Conservation (phyloP, 2,113 vertebrate species). For the Neoarius graeffei region DNA sequence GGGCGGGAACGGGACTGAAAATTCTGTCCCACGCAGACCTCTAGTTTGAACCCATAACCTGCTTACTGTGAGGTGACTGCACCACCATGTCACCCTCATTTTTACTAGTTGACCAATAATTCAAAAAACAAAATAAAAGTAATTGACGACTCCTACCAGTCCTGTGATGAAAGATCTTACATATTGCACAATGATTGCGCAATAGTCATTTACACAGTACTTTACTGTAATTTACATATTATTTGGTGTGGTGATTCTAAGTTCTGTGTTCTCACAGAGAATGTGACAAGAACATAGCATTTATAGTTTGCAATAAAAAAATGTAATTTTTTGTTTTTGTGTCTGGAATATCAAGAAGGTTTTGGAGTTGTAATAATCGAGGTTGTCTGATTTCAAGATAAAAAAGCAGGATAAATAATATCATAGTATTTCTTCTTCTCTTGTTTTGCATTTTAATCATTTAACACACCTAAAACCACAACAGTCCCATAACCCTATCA, state of each 20-base stretch:
- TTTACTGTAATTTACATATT: background rate
- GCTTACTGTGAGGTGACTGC: no score
- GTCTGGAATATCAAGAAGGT: background rate
- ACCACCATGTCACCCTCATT: background rate
- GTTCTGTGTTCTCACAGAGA: background rate
- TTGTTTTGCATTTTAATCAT: background rate
- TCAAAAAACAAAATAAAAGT: background rate
- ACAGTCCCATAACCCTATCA: background rate
- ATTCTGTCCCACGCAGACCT: no score
- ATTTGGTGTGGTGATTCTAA: background rate
- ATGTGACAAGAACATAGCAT: background rate
- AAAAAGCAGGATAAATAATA: background rate
- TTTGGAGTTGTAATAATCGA: background rate
- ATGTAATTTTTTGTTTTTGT: background rate
- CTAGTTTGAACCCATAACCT: no score
- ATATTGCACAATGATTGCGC: no score
- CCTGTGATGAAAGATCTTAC: background rate
- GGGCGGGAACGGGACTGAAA: no score
- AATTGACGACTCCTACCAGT: background rate
- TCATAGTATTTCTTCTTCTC: background rate
- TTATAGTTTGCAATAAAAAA: background rate
- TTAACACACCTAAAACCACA: background rate
- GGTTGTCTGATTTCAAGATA: background rate
- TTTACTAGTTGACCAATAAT: background rate
- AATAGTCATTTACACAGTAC: background rate